These are phyloP conservation scores for Neogobius melanostomus DNA, from an alignment of 2,113 vertebrate genomes.

Conservation along the genomic window DNA sequence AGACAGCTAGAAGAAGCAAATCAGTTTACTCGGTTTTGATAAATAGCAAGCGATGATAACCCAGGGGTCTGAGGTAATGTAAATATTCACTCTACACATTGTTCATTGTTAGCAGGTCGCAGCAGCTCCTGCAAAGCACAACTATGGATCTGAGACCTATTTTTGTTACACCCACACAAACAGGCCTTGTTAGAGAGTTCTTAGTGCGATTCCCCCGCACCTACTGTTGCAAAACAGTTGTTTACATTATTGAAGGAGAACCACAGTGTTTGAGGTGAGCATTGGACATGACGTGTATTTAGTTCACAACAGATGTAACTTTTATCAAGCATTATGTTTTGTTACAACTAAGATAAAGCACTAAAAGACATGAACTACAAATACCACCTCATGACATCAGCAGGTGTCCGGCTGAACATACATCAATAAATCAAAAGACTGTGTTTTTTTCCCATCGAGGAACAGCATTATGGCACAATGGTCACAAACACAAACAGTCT, in stretches of 20 bases:
- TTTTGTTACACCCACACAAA: slow-evolving; percentile 46
- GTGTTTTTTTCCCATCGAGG: too few species aligned
- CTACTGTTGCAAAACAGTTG: slow-evolving; percentile 36
- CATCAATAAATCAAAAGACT: too few species aligned
- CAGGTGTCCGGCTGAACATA: too few species aligned
- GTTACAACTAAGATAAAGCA: not conserved
- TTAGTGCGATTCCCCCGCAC: slow-evolving; percentile 28
- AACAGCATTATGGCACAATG: too few species aligned
- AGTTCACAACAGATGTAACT: not conserved
- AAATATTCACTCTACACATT: slow-evolving; percentile 35
- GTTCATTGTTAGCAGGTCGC: slow-evolving; percentile 31
- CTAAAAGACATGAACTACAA: too few species aligned
- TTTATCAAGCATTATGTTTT: not conserved
- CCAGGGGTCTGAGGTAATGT: slow-evolving; percentile 26
- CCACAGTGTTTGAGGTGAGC: slow-evolving; percentile 12
- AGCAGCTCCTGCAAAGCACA: slow-evolving; percentile 21
- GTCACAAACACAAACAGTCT: too few species aligned
- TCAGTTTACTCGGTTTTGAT: slow-evolving; percentile 38
- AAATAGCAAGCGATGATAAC: slow-evolving; percentile 33
- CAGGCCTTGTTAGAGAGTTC: slow-evolving; percentile 33
- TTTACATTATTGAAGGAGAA: slow-evolving; percentile 3
- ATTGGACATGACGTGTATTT: not conserved
- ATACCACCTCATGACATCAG: too few species aligned
- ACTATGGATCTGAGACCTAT: slow-evolving; percentile 24
- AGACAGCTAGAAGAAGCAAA: slow-evolving; percentile 35